A percentile compares a stretch with the other conserved stretches of the same genome.
Conservation (phyloP, 2,113 vertebrate species). For the Lethenteron reissneri region DNA sequence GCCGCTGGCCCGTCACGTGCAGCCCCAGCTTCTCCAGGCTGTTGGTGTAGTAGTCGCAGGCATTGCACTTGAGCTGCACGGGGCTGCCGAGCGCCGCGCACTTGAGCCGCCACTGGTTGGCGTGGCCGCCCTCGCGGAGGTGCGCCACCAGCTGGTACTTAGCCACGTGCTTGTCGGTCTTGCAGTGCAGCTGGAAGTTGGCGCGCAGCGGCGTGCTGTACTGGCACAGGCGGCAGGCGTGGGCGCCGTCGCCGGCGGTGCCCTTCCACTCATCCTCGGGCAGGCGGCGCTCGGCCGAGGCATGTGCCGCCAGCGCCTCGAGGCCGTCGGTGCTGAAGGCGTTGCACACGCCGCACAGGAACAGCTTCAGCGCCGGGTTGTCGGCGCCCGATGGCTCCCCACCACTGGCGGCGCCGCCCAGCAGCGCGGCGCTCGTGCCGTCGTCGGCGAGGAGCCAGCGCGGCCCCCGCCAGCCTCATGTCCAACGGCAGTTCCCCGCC, state of each 20-base stretch:
- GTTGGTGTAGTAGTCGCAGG: constrained; percentile 99
- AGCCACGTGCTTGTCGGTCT: constrained; percentile 99
- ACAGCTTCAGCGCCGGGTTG: constrained; percentile 51
- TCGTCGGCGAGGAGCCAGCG: too few species aligned
- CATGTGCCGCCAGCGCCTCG: constrained; percentile 82
- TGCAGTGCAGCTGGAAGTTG: constrained; percentile 99
- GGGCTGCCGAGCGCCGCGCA: constrained; percentile 98
- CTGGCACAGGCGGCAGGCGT: constrained; percentile 99
- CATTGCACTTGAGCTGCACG: constrained; percentile 95
- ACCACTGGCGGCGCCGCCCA: too few species aligned
- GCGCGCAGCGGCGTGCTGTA: constrained; percentile 99
- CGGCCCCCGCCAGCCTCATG: too few species aligned
- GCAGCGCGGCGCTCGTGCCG: too few species aligned
- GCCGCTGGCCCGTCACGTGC: constrained; percentile 86
- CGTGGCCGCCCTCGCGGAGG: constrained; percentile 97
- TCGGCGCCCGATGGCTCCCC: too few species aligned
- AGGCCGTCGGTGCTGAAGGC: constrained; percentile 98
- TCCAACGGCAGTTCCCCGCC: too few species aligned
- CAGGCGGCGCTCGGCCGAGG: constrained; percentile 68
- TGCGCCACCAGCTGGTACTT: constrained; percentile 98
- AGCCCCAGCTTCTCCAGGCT: constrained; percentile 98
- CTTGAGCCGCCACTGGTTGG: constrained; percentile 98
- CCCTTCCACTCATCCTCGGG: constrained; percentile 97
- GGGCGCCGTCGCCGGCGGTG: constrained; percentile 73
- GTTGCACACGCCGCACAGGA: constrained; percentile 99